phyloP scores from a whole-genome alignment of 2,797 vertebrate genomes.

The Pseudotriccus pelzelni region DNA sequence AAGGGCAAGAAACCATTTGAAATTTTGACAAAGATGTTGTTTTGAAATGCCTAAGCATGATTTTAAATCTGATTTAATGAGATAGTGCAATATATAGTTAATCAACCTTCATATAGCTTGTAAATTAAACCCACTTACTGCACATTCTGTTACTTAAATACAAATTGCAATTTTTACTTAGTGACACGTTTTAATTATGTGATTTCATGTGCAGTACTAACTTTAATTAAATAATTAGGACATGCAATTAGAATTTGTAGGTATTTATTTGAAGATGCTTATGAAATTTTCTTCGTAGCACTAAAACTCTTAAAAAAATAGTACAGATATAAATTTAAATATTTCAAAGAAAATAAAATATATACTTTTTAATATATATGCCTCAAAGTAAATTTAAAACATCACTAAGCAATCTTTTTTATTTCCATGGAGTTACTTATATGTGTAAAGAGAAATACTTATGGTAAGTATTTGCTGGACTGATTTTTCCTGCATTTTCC shows the following conservation, averaged over 20 bases:
- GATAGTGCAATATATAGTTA: neutral
- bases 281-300: neutral
- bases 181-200: neutral
- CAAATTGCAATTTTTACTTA: neutral
- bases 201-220: neutral
- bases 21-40: neutral
- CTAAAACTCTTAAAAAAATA: neutral
- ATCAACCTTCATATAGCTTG: neutral
- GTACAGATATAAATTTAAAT: neutral
- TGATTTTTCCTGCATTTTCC: neutral
- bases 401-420: neutral
- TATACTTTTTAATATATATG: neutral
- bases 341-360: neutral
- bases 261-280: neutral
- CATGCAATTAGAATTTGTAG: neutral
- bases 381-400: neutral
- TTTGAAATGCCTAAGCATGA: neutral
- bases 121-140: slow-evolving; percentile 6
- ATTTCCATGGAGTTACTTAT: neutral
- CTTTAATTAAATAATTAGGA: slow-evolving; percentile 20
- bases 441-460: neutral
- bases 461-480: neutral
- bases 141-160: neutral
- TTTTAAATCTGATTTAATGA: neutral
- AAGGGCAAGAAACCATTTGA: neutral